These are phyloP conservation scores for Cyanoliseus patagonus DNA, from an alignment of 2,113 vertebrate species.

Conservation along the genomic window DNA sequence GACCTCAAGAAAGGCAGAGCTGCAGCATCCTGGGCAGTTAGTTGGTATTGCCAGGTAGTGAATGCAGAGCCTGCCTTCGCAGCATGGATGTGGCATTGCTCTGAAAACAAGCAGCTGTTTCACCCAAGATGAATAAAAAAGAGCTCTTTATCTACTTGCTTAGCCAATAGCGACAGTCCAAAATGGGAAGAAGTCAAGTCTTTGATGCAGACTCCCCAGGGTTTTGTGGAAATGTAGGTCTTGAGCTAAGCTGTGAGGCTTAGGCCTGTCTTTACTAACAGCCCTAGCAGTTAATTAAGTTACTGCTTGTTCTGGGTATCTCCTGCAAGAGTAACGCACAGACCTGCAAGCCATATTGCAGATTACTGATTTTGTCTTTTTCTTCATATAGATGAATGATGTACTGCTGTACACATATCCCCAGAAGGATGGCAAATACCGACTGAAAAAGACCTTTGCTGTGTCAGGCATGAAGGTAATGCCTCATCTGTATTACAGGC, in stretches of 20 bases:
- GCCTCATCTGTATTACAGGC: neutral
- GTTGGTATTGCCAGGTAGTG: neutral
- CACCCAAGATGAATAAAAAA: neutral
- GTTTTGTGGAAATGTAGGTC: neutral
- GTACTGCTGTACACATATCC: conserved; percentile 94
- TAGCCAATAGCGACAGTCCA: neutral
- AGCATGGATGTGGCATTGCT: neutral
- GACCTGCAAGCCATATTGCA: neutral
- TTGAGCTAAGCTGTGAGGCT: neutral
- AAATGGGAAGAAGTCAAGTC: neutral
- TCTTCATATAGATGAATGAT: conserved; percentile 89
- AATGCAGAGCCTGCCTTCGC: neutral
- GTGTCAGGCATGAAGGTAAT: conserved; percentile 90
- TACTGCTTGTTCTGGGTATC: neutral
- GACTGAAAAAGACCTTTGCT: conserved; percentile 86
- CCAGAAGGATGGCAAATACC: conserved; percentile 95
- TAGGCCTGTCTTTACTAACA: neutral
- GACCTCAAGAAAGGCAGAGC: neutral
- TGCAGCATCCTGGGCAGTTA: neutral
- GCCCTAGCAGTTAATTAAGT: neutral
- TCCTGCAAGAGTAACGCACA: neutral
- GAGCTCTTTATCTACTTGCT: neutral
- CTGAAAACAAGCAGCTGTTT: neutral
- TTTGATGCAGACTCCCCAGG: neutral
- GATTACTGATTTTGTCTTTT: conserved; percentile 38